Evolutionary conservation across 2,888 invertebrate genomes (phyloP), one percentile per base, ranked within the genome.

Genomic region (Automeris io): DNA sequence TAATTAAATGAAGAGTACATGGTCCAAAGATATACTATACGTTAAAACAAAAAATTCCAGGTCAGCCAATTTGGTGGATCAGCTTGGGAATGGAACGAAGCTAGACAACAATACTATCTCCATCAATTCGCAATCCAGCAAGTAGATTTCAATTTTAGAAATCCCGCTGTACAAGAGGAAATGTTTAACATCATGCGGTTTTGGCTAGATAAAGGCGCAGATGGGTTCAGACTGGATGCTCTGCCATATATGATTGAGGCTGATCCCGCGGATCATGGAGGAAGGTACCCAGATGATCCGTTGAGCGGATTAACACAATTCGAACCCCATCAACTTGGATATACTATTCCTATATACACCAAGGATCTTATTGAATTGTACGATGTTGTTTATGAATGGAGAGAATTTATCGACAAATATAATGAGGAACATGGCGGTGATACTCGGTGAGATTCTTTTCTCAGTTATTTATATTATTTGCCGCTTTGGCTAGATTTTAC

Each of bases 121-220:
- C 94, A 93, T 52, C 91, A 92, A 51, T 92, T 91, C 48, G 81
- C 88, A 0, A 54, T 77, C 1, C 71, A 88, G 31, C 91, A 92
- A 59, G 90, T 91, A 0, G 92, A 92, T 60, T 87, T 94, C 25
- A 93, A 93, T 72, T 91, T 89, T 61, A 80, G 91, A n/a, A 89
- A 91, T 62, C 87, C 87, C 0, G 64, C 60, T 0, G 89, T 90
- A 0, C 69, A 78, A 11, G 62, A 83, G 1, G 89, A 89, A 54
- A 83, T 90, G 76, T 60, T 86, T 66, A 86, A 90, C 3, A 90
- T 92, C 8, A 67, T 95, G 52, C 69, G 70, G 43, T 93, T 91
- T 66, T 95, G 95, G 95, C 66, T 95, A 18, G 86, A 90, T 22
- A 88, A 89, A 41, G 95, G 94, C 0, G 91, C 91, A 0, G 92